Evolutionary conservation across 2,113 vertebrate genomes (phyloP).

Genomic region (Oryzias celebensis): DNA sequence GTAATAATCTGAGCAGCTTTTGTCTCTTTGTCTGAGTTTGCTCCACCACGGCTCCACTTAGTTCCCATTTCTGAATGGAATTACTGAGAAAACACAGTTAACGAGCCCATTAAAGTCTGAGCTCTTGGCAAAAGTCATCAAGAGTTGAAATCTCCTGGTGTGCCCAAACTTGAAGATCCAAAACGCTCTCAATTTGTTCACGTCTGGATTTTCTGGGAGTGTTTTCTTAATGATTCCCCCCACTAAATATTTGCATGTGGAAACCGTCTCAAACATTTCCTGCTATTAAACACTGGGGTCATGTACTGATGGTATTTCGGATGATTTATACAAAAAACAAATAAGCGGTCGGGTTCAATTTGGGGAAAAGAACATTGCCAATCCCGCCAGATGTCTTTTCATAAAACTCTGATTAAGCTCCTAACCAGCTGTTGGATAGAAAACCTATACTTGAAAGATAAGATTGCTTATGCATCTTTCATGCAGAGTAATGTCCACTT

Average conservation of each 20-base stretch:
- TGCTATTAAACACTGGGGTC: background rate
- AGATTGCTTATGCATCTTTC: constrained; percentile 32
- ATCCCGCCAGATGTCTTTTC: too few relatives aligned
- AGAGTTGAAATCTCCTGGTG: background rate
- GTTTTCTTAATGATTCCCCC: background rate
- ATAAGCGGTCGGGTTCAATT: background rate
- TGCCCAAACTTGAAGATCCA: background rate
- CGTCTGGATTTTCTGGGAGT: background rate
- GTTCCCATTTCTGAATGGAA: too few relatives aligned
- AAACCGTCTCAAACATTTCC: background rate
- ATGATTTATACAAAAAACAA: constrained; percentile 1
- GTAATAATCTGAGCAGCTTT: too few relatives aligned
- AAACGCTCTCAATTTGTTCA: background rate
- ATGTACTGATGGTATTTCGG: background rate
- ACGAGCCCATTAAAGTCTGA: background rate
- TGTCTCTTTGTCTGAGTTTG: too few relatives aligned
- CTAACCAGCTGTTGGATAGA: constrained; percentile 24
- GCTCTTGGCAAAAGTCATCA: too few relatives aligned
- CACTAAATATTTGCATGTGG: background rate
- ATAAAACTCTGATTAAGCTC: constrained; percentile 22
- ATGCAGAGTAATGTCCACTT: constrained; percentile 45
- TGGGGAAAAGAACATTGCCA: too few relatives aligned
- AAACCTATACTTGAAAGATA: constrained; percentile 26
- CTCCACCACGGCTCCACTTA: too few relatives aligned
- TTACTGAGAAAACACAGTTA: background rate